These are phyloP conservation scores for Porphyrio hochstetteri DNA, from an alignment of 2,113 vertebrate genomes.

Conservation along the genomic window DNA sequence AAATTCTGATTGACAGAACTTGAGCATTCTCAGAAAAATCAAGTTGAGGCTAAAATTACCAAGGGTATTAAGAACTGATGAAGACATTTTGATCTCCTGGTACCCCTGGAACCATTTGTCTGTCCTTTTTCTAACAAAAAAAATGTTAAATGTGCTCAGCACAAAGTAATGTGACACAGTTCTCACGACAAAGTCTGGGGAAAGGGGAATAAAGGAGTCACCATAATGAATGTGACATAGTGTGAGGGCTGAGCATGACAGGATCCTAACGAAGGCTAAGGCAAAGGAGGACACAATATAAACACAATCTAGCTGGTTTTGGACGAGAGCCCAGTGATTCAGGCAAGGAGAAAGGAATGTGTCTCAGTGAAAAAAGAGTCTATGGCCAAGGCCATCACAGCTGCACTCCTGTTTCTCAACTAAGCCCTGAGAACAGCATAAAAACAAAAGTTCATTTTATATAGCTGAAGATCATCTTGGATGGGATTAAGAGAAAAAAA, in stretches of 20 bases:
- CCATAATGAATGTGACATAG: conserved; percentile 24
- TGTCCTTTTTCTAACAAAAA: background rate
- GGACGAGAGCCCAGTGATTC: conserved; percentile 34
- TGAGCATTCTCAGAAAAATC: background rate
- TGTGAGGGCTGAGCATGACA: conserved; percentile 29
- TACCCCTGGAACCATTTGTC: background rate
- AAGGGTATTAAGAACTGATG: background rate
- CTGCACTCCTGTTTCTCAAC: conserved; percentile 7
- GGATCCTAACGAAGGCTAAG: conserved; percentile 1
- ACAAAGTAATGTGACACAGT: background rate
- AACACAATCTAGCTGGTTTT: conserved; percentile 43
- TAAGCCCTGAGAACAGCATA: conserved; percentile 8
- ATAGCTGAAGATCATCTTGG: background rate
- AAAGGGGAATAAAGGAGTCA: background rate
- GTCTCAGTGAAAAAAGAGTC: conserved; percentile 1
- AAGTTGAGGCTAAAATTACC: background rate
- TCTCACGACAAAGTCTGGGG: background rate
- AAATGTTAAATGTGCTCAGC: background rate
- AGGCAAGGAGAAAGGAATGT: conserved; percentile 50
- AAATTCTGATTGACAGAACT: background rate
- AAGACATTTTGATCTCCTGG: background rate
- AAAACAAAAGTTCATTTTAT: conserved; percentile 32
- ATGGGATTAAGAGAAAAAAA: background rate
- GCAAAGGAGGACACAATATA: conserved; percentile 41
- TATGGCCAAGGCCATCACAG: conserved; percentile 38